Conservation (phyloP, 1,140 invertebrate species). For the Drosophila suzukii region DNA sequence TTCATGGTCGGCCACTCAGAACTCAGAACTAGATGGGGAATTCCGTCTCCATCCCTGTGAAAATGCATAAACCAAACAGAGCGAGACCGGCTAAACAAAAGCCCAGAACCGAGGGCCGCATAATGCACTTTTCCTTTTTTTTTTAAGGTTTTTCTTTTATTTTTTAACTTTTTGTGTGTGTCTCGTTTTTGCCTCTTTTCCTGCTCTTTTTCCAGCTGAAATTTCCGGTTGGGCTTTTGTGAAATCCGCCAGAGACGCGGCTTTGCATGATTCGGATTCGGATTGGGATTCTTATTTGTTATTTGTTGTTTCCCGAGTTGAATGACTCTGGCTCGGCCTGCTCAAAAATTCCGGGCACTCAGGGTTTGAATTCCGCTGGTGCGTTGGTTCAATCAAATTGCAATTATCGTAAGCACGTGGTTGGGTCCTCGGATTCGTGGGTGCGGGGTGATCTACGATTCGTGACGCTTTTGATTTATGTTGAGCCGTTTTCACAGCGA, state of each 20-base stretch:
- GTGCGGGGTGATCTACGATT: slow-evolving; percentile 30
- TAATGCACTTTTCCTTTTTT: slow-evolving; percentile 75
- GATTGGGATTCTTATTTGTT: slow-evolving; percentile 47
- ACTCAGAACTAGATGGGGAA: slow-evolving; percentile 44
- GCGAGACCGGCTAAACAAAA: slow-evolving; percentile 55
- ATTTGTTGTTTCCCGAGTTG: slow-evolving; percentile 51
- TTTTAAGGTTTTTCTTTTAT: slow-evolving; percentile 6
- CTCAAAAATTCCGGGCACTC: slow-evolving; percentile 38
- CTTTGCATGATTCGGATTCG: slow-evolving; percentile 52
- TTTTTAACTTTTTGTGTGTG: slow-evolving; percentile 17
- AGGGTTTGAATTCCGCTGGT: neutral
- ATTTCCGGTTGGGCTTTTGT: slow-evolving; percentile 68
- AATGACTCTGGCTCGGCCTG: slow-evolving; percentile 51
- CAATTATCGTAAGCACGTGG: slow-evolving; percentile 69
- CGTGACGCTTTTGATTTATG: slow-evolving; percentile 57
- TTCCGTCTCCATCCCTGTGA: slow-evolving; percentile 13
- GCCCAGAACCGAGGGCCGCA: slow-evolving; percentile 27
- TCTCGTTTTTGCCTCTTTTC: slow-evolving; percentile 37
- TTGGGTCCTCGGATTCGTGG: slow-evolving; percentile 8
- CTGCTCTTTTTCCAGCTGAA: slow-evolving; percentile 45
- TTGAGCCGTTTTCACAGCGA: slow-evolving; percentile 32
- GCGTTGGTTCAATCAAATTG: slow-evolving; percentile 51
- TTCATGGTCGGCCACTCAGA: slow-evolving; percentile 69
- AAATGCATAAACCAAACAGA: slow-evolving; percentile 68
- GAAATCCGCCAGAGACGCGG: slow-evolving; percentile 58